Evolutionary conservation across 2,113 vertebrate genomes (phyloP).

Genomic region (Ctenomys sociabilis): DNA sequence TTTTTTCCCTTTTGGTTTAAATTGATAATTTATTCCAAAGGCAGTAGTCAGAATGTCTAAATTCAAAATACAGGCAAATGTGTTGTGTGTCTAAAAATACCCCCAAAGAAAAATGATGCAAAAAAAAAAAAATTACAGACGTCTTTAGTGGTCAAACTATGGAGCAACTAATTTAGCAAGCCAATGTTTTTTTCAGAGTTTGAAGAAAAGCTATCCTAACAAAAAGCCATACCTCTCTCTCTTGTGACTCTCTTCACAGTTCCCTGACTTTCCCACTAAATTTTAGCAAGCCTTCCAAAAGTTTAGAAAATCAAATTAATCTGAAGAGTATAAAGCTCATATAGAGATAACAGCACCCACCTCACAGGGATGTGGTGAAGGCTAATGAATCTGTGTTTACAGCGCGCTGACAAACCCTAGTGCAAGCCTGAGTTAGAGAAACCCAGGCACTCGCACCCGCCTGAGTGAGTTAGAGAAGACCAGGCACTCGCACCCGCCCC

Average conservation of each 20-base stretch:
- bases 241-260: background rate
- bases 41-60: slow-evolving; percentile 40
- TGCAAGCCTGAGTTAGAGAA: background rate
- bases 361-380: background rate
- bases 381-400: background rate
- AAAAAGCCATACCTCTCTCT: background rate
- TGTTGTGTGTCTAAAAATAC: slow-evolving; percentile 36
- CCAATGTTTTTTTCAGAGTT: background rate
- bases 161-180: slow-evolving; percentile 1
- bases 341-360: background rate
- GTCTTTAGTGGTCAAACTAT: background rate
- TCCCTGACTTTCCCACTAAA: background rate
- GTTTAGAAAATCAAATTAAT: background rate
- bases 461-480: background rate
- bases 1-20: slow-evolving; percentile 24
- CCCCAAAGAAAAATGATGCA: background rate
- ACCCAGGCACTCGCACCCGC: background rate
- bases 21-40: slow-evolving; percentile 73
- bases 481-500: background rate
- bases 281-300: slow-evolving; percentile 22
- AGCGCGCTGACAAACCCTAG: background rate
- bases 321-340: background rate
- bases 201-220: background rate
- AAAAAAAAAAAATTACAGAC: slow-evolving; percentile 42
- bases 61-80: slow-evolving; percentile 67